Conservation (phyloP, 2,888 invertebrate species). For the Drosophila rubida region DNA sequence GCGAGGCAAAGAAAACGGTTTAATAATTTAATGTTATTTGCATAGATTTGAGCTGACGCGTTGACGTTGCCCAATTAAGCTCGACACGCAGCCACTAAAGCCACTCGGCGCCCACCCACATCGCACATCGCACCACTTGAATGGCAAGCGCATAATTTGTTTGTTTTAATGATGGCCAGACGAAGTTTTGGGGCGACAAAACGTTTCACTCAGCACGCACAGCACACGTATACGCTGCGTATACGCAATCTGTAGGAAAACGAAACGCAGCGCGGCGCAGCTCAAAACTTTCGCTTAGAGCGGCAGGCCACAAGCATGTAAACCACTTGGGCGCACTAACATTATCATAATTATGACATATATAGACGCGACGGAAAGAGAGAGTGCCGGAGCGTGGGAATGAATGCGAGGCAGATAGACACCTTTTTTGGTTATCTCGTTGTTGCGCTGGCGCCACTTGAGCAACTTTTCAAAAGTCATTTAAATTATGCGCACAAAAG, state of each 20-base stretch:
- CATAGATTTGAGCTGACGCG: constrained; percentile 69
- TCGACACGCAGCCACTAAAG: constrained; percentile 63
- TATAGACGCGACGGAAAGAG: constrained; percentile 25
- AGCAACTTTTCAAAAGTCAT: constrained; percentile 79
- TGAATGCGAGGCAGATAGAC: constrained; percentile 17
- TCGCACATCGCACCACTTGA: constrained; percentile 28
- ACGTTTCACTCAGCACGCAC: constrained; percentile 44
- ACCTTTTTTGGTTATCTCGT: constrained; percentile 61
- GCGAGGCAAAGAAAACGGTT: constrained; percentile 62
- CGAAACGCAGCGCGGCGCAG: constrained; percentile 2
- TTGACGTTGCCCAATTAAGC: constrained; percentile 70
- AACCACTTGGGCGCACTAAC: constrained; percentile 76
- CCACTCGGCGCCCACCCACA: constrained; percentile 9
- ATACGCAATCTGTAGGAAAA: constrained; percentile 51
- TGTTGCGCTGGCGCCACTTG: constrained; percentile 59
- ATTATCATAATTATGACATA: constrained; percentile 76
- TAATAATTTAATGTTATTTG: constrained; percentile 76
- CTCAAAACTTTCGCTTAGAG: constrained; percentile 44
- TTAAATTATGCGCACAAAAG: constrained; percentile 79
- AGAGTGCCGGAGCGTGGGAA: background rate
- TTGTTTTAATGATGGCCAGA: constrained; percentile 52
- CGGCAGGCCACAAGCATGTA: constrained; percentile 49
- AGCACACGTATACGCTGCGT: constrained; percentile 50
- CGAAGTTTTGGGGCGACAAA: constrained; percentile 50
- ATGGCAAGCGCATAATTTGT: constrained; percentile 52